Base-by-base conservation (phyloP, 1,140 invertebrate genomes). In the Lucilia sericata region DNA sequence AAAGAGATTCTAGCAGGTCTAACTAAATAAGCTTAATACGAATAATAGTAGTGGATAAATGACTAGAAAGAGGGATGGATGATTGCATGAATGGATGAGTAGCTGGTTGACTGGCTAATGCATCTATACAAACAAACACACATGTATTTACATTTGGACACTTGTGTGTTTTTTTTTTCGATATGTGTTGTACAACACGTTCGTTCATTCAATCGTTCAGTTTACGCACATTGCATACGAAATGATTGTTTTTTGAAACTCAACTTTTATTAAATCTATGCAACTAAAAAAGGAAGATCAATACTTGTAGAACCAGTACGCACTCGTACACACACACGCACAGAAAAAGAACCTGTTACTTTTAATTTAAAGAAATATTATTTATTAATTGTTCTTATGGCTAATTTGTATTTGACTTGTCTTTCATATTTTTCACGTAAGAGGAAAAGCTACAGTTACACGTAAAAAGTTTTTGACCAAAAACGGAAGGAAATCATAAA, bases 401-500 rank as follows among this genome's bases (percentile, higher is more conserved):
- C 19, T 80, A 80, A 80, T 80, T 80, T 80, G 76, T 80, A 49
- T 25, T 51, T 49, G 13, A 19, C 19, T 42, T 21, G 12, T 76
- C 34, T 76, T 60, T n/a, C 51, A 60, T 60, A n/a, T 60, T 60
- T 60, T 60, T 17, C 55, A 60, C 55, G 55, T 60, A 60, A 70
- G 76, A 80, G 76, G 76, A 80, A 80, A 80, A 80, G 76, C 76
- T 80, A 80, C 76, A 80, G 76, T 80, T 80, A 80, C 76, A 80
- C 76, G 76, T 80, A 80, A 51, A 80, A 17, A 49, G 21, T 80
- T 49, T 80, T 49, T 80, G 17, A 80, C 76, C 76, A 80, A 80
- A 80, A 80, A 80, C 76, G 76, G 76, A 80, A 80, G 76, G 76
- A 80, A 80, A 80, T 80, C 76, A 80, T 80, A 80, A 80, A 80